Conservation (phyloP, 2,113 vertebrate genomes). For the Syngnathus typhle region DNA sequence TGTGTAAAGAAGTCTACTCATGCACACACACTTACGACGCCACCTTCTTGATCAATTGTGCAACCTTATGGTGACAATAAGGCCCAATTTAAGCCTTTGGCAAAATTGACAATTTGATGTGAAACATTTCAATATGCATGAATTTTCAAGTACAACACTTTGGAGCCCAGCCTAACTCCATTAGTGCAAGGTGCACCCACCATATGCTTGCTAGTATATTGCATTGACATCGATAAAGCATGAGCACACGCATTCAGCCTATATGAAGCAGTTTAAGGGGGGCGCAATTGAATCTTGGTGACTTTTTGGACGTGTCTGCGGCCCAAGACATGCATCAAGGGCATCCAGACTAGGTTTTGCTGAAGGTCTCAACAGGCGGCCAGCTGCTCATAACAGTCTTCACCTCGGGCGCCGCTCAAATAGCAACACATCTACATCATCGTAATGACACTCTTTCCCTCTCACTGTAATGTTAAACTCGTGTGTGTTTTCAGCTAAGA, state of each 20-base stretch:
- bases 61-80: no score
- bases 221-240: conserved; percentile 10
- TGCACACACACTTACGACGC: no score
- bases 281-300: conserved; percentile 11
- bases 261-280: not conserved
- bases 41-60: no score
- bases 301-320: conserved; percentile 46
- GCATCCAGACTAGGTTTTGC: conserved; percentile 45
- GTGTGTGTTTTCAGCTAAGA: not conserved
- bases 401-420: conserved; percentile 36
- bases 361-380: conserved; percentile 45
- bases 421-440: conserved; percentile 18
- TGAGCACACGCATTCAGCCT: conserved; percentile 7
- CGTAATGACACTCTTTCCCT: conserved; percentile 34
- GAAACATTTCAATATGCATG: no score
- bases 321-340: conserved; percentile 40
- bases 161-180: no score
- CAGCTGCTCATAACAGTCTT: conserved; percentile 59
- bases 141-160: no score
- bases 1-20: no score
- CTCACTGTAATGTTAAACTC: conserved; percentile 4
- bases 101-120: no score
- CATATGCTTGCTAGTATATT: conserved; percentile 19
- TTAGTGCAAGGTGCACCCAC: conserved; percentile 12
- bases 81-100: no score